Base-by-base conservation (phyloP, 2,797 vertebrate species). In the Myoxocephalus aenaeus region DNA sequence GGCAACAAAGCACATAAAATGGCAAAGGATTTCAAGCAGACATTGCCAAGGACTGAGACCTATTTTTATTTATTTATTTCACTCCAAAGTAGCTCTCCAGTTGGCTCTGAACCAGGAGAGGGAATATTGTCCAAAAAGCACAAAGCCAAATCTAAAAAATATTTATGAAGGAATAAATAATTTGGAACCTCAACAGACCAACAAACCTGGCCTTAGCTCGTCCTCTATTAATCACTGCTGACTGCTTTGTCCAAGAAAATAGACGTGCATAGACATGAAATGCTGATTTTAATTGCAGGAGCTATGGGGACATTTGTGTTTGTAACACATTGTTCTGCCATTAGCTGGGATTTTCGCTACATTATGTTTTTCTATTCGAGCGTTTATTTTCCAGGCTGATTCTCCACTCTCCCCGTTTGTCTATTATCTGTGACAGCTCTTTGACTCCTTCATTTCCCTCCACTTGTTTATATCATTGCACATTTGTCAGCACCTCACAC, bases 51-150 rank as follows among this genome's bases (percentile, higher is more conserved):
- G 22, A 67, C 73, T 67, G 71, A 79, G 79, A 83, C 79, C 78
- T 82, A 77, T 85, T 89, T 87, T 86, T 89, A 85, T 88, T 91
- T 84, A 76, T 88, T 89, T 82, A 22, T 88, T 88, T 75, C 70
- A 65, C 70, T 86, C 83, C 65, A 77, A 71, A 73, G 71, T 44
- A 70, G 76, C 81, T 79, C 42, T 88, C 75, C 77, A 88, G 74
- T 79, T 91, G 88, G 82, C 75, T 75, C 27, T 0, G 17, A 71
- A 83, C 90, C 92, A 92, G 61, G 5, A 7, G 56, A 74, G 59
- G 67, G 75, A 87, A 86, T 67, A 76, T 85, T 85, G 32, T 75
- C 57, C 79, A 86, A 78, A 85, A 84, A 87, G 51, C 84, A 87
- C 75, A 77, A 80, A 84, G 80, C 81, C 73, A 87, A 83, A 82